These are phyloP conservation scores for Meteorus sp. DNA, from an alignment of 1,140 invertebrate species.

Conservation along the genomic window DNA sequence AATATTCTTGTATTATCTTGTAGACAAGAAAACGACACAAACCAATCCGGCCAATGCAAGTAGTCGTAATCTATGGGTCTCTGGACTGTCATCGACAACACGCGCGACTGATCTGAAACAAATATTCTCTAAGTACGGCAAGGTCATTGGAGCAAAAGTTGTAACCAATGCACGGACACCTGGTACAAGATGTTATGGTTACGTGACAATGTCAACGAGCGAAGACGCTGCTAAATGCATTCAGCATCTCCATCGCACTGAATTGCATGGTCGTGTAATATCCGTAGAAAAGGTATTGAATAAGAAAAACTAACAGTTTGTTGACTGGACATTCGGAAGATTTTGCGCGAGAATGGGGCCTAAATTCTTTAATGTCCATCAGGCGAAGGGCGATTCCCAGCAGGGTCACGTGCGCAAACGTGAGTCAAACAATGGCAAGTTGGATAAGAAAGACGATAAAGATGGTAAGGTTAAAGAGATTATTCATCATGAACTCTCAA, in stretches of 20 bases:
- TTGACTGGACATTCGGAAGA: not conserved
- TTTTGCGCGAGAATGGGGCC: not conserved
- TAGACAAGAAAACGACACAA: constrained; percentile 51
- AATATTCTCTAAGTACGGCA: constrained; percentile 89
- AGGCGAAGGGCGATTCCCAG: constrained; percentile 55
- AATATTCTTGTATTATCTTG: constrained; percentile 13
- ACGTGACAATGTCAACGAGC: constrained; percentile 88
- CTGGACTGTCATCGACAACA: constrained; percentile 84
- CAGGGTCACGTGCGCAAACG: constrained; percentile 54
- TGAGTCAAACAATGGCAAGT: constrained; percentile 48
- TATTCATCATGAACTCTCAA: constrained; percentile 39
- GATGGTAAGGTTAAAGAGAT: constrained; percentile 49
- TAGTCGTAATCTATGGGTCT: constrained; percentile 87
- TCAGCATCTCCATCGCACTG: constrained; percentile 83
- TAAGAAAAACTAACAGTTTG: constrained; percentile 10
- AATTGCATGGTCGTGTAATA: constrained; percentile 91
- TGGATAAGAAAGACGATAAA: constrained; percentile 56
- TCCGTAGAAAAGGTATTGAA: constrained; percentile 81
- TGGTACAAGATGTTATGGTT: constrained; percentile 90
- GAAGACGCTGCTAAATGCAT: constrained; percentile 90
- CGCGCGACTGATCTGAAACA: constrained; percentile 90
- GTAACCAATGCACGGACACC: constrained; percentile 91
- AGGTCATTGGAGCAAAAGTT: constrained; percentile 95
- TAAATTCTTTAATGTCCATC: constrained; percentile 15
- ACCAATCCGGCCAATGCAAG: constrained; percentile 51